Percentiles rank a stretch among this genome's conserved stretches.
phyloP scores from a whole-genome alignment of 1,140 invertebrate genomes.

The Aphis craccivora region DNA sequence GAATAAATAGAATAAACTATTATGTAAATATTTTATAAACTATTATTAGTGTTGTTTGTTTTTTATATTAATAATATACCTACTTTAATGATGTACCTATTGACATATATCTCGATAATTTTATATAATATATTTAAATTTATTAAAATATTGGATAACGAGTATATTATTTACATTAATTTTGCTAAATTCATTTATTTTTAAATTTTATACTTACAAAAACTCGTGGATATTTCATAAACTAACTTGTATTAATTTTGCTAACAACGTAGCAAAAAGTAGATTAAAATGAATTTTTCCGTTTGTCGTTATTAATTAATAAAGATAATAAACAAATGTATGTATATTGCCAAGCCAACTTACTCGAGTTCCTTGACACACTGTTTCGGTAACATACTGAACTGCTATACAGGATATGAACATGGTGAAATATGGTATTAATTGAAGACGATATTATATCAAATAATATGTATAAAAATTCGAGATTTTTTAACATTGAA shows the following conservation, averaged over 20 bases:
- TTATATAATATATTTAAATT: no score
- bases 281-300: background rate
- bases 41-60: no score
- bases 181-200: no score
- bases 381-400: background rate
- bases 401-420: background rate
- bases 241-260: no score
- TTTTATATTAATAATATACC: no score
- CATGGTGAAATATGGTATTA: background rate
- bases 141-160: no score
- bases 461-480: background rate
- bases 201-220: no score
- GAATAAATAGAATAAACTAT: background rate
- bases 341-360: background rate
- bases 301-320: background rate
- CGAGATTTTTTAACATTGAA: background rate
- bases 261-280: background rate
- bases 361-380: slow-evolving; percentile 19
- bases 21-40: no score
- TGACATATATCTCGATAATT: no score
- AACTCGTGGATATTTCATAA: no score
- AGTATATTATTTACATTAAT: no score
- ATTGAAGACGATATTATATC: background rate
- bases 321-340: background rate
- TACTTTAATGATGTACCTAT: no score